phyloP scores from a whole-genome alignment of 1,140 invertebrate genomes.

The Drosophila pruinosa region DNA sequence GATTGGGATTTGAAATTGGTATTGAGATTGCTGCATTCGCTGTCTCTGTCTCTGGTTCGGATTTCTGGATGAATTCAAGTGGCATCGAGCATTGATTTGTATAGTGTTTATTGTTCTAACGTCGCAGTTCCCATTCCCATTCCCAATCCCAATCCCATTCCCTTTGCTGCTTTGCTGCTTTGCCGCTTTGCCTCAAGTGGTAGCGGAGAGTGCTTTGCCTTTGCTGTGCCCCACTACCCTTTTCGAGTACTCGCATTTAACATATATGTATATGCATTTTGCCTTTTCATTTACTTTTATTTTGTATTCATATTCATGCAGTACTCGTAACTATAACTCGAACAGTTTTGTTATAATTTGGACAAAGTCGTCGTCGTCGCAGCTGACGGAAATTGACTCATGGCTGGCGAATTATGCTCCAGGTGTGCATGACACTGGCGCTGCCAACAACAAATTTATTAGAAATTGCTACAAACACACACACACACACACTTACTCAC shows the following conservation, averaged over 20 bases:
- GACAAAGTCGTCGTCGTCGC: constrained; percentile 23
- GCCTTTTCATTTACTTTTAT: constrained; percentile 14
- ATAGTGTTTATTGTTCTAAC: constrained; percentile 75
- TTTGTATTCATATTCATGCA: constrained; percentile 11
- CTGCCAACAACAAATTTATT: constrained; percentile 80
- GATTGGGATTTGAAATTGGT: neutral
- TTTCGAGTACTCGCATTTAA: constrained; percentile 20
- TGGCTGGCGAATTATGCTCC: constrained; percentile 78
- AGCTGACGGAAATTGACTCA: constrained; percentile 80
- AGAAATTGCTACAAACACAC: constrained; percentile 66
- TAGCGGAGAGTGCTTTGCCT: constrained; percentile 3
- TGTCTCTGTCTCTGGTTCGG: neutral
- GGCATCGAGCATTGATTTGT: constrained; percentile 63
- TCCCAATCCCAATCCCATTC: too few relatives aligned
- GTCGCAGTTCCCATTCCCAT: constrained; percentile 27
- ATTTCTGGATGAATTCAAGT: constrained; percentile 36
- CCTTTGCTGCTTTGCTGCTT: too few relatives aligned
- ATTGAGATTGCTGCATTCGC: neutral
- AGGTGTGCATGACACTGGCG: constrained; percentile 78
- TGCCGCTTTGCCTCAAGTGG: constrained; percentile 34
- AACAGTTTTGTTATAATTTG: constrained; percentile 54
- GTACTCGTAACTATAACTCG: neutral
- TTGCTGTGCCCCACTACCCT: neutral
- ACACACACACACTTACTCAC: constrained; percentile 28
- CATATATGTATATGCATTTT: constrained; percentile 50